These are phyloP conservation scores for Astur gentilis DNA, from an alignment of 2,113 vertebrate genomes.

Conservation along the genomic window DNA sequence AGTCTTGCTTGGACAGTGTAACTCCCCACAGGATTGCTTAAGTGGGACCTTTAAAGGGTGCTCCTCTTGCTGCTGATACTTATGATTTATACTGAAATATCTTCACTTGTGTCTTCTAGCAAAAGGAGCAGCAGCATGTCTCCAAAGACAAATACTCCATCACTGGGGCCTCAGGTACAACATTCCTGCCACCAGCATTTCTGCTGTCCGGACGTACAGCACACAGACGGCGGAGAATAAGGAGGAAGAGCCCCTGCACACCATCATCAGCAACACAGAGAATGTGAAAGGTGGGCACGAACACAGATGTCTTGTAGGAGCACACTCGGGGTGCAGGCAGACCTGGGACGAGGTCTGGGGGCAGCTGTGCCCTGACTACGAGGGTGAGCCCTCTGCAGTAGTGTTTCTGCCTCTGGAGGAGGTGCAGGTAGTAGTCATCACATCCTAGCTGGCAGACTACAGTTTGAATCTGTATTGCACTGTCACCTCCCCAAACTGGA, in stretches of 20 bases:
- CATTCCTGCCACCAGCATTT: neutral
- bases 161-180: neutral
- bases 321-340: neutral
- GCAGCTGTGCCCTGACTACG: neutral
- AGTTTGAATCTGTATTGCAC: neutral
- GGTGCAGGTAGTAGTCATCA: neutral
- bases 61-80: neutral
- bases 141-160: neutral
- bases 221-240: constrained; percentile 78
- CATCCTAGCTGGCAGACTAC: neutral
- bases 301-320: neutral
- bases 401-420: neutral
- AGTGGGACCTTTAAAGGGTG: neutral
- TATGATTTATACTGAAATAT: neutral
- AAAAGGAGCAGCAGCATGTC: constrained; percentile 23
- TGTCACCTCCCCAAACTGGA: neutral
- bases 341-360: neutral
- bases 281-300: constrained; percentile 77
- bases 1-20: neutral
- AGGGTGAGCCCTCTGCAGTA: neutral
- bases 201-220: constrained; percentile 69
- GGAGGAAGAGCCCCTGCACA: constrained; percentile 79
- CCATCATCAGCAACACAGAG: constrained; percentile 85
- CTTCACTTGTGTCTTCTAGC: constrained; percentile 7
- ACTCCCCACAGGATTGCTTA: neutral